Percentiles rank a stretch among this genome's conserved stretches.
Evolutionary conservation across 2,888 invertebrate species (phyloP).

Genomic region (Trichogramma dendrolimi): DNA sequence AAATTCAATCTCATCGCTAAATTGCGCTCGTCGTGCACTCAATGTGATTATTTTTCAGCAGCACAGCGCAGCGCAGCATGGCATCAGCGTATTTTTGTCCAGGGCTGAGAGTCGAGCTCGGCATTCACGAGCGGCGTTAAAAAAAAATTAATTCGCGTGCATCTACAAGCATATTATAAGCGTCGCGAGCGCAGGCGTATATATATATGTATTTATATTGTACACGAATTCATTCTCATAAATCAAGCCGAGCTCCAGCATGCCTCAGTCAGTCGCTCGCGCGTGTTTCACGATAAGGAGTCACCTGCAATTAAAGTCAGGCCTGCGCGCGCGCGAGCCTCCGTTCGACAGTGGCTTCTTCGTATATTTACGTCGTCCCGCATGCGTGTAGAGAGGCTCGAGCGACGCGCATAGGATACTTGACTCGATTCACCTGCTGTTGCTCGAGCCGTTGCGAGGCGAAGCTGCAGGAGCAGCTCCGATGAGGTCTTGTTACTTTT

Average conservation of each 20-base stretch:
- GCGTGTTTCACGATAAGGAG: constrained; percentile 29
- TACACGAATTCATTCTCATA: not conserved
- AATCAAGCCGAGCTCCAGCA: not conserved
- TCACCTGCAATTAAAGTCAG: constrained; percentile 32
- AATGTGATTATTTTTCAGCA: no score
- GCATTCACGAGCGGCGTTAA: not conserved
- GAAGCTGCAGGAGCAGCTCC: no score
- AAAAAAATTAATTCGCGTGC: not conserved
- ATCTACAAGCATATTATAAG: constrained; percentile 7
- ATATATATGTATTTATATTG: not conserved
- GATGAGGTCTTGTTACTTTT: no score
- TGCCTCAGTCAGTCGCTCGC: constrained; percentile 2
- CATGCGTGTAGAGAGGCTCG: not conserved
- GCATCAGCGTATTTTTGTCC: no score
- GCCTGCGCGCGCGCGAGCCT: constrained; percentile 1
- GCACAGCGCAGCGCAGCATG: no score
- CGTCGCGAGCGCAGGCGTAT: not conserved
- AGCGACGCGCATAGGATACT: no score
- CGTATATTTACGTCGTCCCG: constrained; percentile 16
- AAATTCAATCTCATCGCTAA: no score
- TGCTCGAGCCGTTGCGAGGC: no score
- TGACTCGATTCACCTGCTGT: no score
- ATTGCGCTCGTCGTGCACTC: no score
- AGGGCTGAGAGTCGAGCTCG: no score
- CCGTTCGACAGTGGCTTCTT: constrained; percentile 11